A percentile compares a stretch with the other conserved stretches of the same genome.
Conservation (phyloP, 2,888 invertebrate genomes). For the Diaperis boleti region DNA sequence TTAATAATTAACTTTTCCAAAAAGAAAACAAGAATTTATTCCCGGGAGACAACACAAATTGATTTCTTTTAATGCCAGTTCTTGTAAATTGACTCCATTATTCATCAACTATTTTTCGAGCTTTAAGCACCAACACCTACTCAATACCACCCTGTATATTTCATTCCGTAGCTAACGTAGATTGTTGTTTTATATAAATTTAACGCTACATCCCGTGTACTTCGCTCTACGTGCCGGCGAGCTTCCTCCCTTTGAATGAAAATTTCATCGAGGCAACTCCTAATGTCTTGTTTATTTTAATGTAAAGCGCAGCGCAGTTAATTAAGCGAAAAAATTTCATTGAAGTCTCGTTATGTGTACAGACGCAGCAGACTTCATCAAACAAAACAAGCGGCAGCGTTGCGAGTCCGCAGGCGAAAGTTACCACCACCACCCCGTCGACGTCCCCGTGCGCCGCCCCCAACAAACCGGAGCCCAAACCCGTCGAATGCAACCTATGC, state of each 20-base stretch:
- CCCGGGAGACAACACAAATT: too few relatives aligned
- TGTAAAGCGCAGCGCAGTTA: constrained; percentile 38
- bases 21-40: too few relatives aligned
- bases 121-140: too few relatives aligned
- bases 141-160: too few relatives aligned
- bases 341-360: constrained; percentile 44
- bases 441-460: constrained; percentile 57
- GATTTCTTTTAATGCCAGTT: too few relatives aligned
- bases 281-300: constrained; percentile 38
- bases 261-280: neutral
- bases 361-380: constrained; percentile 58
- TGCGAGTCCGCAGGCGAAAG: constrained; percentile 62
- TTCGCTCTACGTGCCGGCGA: too few relatives aligned
- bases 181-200: too few relatives aligned
- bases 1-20: too few relatives aligned
- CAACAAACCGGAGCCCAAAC: constrained; percentile 77
- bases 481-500: constrained; percentile 95
- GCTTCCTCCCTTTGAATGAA: constrained; percentile 5
- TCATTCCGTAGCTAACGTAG: too few relatives aligned
- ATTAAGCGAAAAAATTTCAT: constrained; percentile 45
- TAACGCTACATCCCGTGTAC: too few relatives aligned
- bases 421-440: constrained; percentile 61
- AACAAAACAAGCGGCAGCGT: constrained; percentile 56
- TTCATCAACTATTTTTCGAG: too few relatives aligned
- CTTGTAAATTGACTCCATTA: too few relatives aligned